Conservation (phyloP, 2,797 vertebrate species). For the Aldrovandia affinis region DNA sequence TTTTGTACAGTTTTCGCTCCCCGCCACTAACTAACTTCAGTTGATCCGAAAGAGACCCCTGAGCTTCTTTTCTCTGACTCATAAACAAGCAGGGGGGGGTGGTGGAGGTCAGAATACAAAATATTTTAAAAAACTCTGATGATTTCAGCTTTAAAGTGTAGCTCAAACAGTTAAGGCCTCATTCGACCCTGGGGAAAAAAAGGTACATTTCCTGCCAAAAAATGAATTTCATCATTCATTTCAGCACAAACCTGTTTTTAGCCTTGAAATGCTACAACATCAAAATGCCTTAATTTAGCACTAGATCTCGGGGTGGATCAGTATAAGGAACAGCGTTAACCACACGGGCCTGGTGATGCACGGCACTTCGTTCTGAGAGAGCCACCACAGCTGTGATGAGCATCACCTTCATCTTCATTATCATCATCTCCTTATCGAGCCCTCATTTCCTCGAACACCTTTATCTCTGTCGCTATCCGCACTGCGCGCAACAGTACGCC, state of each 20-base stretch:
- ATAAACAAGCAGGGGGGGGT: not conserved
- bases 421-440: not conserved
- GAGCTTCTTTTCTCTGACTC: not conserved
- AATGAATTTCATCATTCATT: not conserved
- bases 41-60: constrained; percentile 18
- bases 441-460: not conserved
- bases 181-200: not conserved
- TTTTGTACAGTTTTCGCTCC: constrained; percentile 54
- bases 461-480: not conserved
- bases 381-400: too few relatives aligned
- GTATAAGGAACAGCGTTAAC: not conserved
- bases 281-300: not conserved
- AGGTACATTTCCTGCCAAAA: not conserved
- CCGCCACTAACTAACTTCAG: constrained; percentile 32
- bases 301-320: not conserved
- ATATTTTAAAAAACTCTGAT: not conserved
- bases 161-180: not conserved
- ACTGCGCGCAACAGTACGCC: not conserved
- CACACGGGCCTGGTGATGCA: not conserved
- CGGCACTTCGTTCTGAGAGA: not conserved
- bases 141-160: not conserved
- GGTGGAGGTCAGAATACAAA: not conserved
- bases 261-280: not conserved
- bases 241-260: not conserved
- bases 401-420: not conserved